These are phyloP conservation scores for Aldabrachelys gigantea DNA, from an alignment of 2,113 vertebrate genomes.

Conservation along the genomic window DNA sequence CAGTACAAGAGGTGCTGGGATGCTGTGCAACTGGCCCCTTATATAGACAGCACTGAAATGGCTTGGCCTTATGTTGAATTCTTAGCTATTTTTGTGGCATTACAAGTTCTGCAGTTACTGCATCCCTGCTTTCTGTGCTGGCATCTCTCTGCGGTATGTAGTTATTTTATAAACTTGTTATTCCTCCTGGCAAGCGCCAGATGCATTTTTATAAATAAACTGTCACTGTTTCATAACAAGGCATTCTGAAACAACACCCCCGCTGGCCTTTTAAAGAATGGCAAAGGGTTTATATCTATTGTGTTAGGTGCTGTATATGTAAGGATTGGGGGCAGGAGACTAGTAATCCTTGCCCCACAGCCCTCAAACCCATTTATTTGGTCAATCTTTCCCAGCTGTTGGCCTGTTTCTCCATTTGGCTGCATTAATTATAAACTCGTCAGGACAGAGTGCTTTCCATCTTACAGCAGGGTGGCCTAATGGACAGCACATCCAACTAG, in stretches of 20 bases:
- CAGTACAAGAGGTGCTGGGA: neutral
- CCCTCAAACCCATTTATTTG: neutral
- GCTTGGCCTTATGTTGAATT: neutral
- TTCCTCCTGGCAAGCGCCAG: conserved; percentile 34
- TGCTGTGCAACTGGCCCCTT: conserved; percentile 28
- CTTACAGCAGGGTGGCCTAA: neutral
- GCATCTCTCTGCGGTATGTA: neutral
- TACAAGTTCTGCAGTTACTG: neutral
- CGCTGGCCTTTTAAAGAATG: accelerated
- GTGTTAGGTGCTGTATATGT: too few species aligned
- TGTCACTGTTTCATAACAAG: conserved; percentile 32
- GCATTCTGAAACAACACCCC: neutral
- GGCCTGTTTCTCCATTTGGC: neutral
- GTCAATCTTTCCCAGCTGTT: neutral
- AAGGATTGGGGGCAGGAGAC: too few species aligned
- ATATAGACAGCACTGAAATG: neutral
- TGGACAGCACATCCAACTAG: neutral
- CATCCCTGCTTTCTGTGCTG: neutral
- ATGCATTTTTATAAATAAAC: conserved; percentile 56
- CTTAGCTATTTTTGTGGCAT: conserved; percentile 9
- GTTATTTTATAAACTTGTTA: neutral
- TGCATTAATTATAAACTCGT: neutral
- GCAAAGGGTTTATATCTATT: too few species aligned
- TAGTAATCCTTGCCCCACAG: neutral
- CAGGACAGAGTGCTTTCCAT: neutral